Evolutionary conservation across 2,888 invertebrate species (phyloP), one percentile per base, ranked within the genome.

Genomic region (Watsonalla binaria): DNA sequence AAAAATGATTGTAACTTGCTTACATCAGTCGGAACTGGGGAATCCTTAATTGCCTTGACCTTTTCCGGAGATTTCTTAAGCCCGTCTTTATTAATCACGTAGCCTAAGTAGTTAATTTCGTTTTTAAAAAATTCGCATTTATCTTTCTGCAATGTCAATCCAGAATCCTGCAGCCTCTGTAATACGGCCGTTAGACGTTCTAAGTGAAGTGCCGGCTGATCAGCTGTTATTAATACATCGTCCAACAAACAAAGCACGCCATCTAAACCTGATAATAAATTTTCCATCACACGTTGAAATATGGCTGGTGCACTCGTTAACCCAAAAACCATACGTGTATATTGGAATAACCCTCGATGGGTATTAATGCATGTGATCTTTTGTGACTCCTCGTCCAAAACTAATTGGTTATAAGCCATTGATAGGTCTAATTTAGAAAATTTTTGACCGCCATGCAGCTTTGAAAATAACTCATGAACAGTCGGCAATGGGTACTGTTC

Each of bases 121-220:
- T 59, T 53, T 45, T 56, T 49, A 51, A 65, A 61, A 47, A 63
- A 66, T 24, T 54, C 55, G 47, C 66, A 64, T 51, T 64, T 58
- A 8, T 51, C 49, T 49, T 51, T 54, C 34, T 58, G 59, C 6
- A 63, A 39, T 0, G 55, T 57, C 15, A 63, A 51, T 5, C 61
- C 62, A 0, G 59, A 58, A 13, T 59, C 53, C 14, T 61, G 48
- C 46, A 65, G 55, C 4, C 60, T 48, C 46, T 48, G 35, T 8
- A 62, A 37, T 5, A 62, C 65, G 1, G 24, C 42, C 6, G 55
- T 34, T 37, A 65, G 42, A 7, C 63, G 51, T 9, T 57, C 51
- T 14, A 55, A 5, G 42, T 66, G 61, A 24, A 53, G 47, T 0
- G 24, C 7, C 6, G 14, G 24, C 8, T 54, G 45, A 2, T 42